Percentiles rank a stretch among this genome's conserved stretches.
Conservation (phyloP, 2,797 vertebrate species). For the Scleropages formosus region DNA sequence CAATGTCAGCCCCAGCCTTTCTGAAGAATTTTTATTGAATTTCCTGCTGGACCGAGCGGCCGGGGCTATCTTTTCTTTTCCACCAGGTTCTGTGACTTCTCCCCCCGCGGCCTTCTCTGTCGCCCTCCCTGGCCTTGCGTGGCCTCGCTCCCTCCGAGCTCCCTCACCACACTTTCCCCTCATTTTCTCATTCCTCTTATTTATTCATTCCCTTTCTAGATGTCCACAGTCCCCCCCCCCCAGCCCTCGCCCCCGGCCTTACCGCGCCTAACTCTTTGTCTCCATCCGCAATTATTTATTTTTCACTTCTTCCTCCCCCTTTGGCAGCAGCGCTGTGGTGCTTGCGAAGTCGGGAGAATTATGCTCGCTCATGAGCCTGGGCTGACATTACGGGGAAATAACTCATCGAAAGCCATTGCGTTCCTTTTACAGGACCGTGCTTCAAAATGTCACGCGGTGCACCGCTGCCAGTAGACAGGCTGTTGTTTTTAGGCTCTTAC, state of each 20-base stretch:
- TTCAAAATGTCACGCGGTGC: not conserved
- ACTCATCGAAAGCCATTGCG: not conserved
- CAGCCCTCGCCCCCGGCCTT: slow-evolving; percentile 27
- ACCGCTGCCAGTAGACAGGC: not conserved
- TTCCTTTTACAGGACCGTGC: not conserved
- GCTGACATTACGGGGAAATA: slow-evolving; percentile 10
- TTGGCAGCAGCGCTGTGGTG: slow-evolving; percentile 11
- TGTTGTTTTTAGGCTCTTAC: not conserved
- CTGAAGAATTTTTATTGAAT: slow-evolving; percentile 92
- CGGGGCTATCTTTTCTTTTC: slow-evolving; percentile 47
- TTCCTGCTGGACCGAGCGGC: slow-evolving; percentile 78
- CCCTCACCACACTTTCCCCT: not conserved
- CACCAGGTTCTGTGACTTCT: not conserved
- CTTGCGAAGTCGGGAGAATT: slow-evolving; percentile 11
- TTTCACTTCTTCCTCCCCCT: not conserved
- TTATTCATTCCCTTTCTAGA: not conserved
- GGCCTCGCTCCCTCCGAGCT: not conserved
- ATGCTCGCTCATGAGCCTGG: not conserved
- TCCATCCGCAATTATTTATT: slow-evolving; percentile 35
- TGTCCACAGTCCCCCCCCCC: slow-evolving; percentile 22
- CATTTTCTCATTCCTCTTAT: too few species aligned
- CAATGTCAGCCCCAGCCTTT: slow-evolving; percentile 83
- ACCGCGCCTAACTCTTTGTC: slow-evolving; percentile 41
- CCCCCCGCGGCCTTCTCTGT: not conserved
- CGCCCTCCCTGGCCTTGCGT: not conserved